Conservation (phyloP, 64 coral and sea anemone species). For the Pachyseris speciosa region DNA sequence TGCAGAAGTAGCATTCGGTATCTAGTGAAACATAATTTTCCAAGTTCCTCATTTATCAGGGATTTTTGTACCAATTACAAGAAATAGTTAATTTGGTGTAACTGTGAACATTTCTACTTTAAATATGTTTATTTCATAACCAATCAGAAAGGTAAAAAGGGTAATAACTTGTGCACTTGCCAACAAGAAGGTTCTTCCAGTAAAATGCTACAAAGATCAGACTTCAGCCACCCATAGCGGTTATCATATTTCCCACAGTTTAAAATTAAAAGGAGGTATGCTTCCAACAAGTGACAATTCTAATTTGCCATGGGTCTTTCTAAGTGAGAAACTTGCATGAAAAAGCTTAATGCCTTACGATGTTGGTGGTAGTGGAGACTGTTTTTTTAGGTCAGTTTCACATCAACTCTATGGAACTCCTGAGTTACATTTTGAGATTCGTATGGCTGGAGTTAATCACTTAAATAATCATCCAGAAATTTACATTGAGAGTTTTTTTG, state of each 20-base stretch:
- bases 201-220: background rate
- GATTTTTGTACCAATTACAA: conserved; percentile 11
- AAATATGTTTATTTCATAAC: conserved; percentile 30
- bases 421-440: conserved; percentile 31
- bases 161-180: background rate
- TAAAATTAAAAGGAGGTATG: conserved; percentile 23
- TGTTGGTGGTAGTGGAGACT: conserved; percentile 22
- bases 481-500: conserved; percentile 38
- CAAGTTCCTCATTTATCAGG: background rate
- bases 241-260: conserved; percentile 1
- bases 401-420: conserved; percentile 19
- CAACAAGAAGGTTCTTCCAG: background rate
- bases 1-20: background rate
- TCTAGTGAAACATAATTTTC: conserved; percentile 10
- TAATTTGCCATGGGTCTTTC: conserved; percentile 15
- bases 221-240: background rate
- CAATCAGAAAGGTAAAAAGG: background rate
- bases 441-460: conserved; percentile 17
- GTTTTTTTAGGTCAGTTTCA: conserved; percentile 16
- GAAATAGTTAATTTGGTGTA: conserved; percentile 11
- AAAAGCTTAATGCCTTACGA: conserved; percentile 6
- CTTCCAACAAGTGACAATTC: background rate
- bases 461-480: conserved; percentile 55
- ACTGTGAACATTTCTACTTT: conserved; percentile 10
- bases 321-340: background rate